phyloP scores from a whole-genome alignment of 2,113 vertebrate genomes.

The Stigmatopora nigra region DNA sequence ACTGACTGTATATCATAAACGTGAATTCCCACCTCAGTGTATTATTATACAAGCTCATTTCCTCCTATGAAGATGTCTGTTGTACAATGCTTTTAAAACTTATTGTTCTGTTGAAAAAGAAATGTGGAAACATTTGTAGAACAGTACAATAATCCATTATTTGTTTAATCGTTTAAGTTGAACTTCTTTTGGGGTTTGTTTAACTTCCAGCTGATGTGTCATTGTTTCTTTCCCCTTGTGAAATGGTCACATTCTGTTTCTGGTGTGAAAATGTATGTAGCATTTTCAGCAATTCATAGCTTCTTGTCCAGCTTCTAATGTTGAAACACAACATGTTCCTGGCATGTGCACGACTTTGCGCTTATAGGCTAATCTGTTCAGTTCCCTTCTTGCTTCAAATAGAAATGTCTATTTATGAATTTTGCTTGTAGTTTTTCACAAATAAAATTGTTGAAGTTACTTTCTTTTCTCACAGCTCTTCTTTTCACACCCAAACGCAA shows the following conservation, averaged over 20 bases:
- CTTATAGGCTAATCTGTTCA: slow-evolving; percentile 94
- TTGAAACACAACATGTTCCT: slow-evolving; percentile 97
- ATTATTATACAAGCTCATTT: slow-evolving; percentile 92
- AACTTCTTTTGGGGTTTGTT: slow-evolving; percentile 51
- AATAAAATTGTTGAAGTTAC: slow-evolving; percentile 99
- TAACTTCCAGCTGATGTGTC: slow-evolving; percentile 86
- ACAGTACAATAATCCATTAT: slow-evolving; percentile 60
- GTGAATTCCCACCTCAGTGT: slow-evolving; percentile 81
- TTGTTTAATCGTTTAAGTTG: slow-evolving; percentile 55
- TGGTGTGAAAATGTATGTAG: slow-evolving; percentile 92
- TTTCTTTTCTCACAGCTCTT: slow-evolving; percentile 41
- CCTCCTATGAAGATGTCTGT: slow-evolving; percentile 84
- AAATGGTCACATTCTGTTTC: slow-evolving; percentile 91
- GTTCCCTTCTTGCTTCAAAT: slow-evolving; percentile 92
- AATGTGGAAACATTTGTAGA: slow-evolving; percentile 14
- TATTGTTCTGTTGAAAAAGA: slow-evolving; percentile 79
- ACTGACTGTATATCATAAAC: slow-evolving; percentile 88
- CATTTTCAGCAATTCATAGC: slow-evolving; percentile 90
- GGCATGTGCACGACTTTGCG: slow-evolving; percentile 99
- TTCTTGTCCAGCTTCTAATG: slow-evolving; percentile 98
- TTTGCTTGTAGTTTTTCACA: slow-evolving; percentile 99
- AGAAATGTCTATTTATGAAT: slow-evolving; percentile 99
- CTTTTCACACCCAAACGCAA: background rate
- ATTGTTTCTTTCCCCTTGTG: slow-evolving; percentile 94
- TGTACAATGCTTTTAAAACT: slow-evolving; percentile 88